phyloP scores from a whole-genome alignment of 2,797 vertebrate species.

The Pygocentrus nattereri region DNA sequence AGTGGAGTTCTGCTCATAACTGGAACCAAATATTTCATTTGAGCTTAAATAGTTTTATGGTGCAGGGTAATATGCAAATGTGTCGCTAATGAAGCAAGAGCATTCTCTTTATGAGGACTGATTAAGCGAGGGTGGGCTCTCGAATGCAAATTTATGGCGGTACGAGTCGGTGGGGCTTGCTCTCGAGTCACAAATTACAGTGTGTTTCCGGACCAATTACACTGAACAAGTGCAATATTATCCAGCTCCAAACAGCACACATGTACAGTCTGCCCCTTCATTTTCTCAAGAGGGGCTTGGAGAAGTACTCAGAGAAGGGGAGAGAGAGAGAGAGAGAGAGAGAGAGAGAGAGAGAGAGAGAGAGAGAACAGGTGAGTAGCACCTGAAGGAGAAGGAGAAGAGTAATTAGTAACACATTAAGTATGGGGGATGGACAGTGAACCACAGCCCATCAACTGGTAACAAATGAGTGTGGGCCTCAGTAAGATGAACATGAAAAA shows the following conservation, averaged over 20 bases:
- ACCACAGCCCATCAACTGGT: slow-evolving; percentile 58
- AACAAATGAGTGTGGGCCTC: slow-evolving; percentile 53
- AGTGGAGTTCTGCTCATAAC: slow-evolving; percentile 61
- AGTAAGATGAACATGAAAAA: slow-evolving; percentile 49
- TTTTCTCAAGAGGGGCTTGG: slow-evolving; percentile 76
- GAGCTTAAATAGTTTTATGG: slow-evolving; percentile 68
- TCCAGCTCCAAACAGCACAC: slow-evolving; percentile 83
- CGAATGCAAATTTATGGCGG: slow-evolving; percentile 78
- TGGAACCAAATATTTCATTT: slow-evolving; percentile 74
- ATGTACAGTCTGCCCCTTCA: slow-evolving; percentile 79
- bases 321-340: slow-evolving; percentile 22
- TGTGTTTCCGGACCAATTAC: slow-evolving; percentile 81
- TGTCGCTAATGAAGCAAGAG: slow-evolving; percentile 77
- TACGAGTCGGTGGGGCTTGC: slow-evolving; percentile 76
- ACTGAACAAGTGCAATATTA: slow-evolving; percentile 79
- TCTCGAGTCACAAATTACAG: slow-evolving; percentile 82
- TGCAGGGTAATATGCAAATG: slow-evolving; percentile 76
- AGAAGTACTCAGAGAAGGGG: slow-evolving; percentile 54
- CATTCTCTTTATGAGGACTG: slow-evolving; percentile 81
- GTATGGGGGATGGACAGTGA: slow-evolving; percentile 56
- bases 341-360: slow-evolving; percentile 25
- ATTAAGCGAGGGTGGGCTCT: slow-evolving; percentile 77
- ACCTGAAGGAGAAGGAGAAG: slow-evolving; percentile 57
- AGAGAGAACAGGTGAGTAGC: slow-evolving; percentile 15
- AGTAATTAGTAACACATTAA: slow-evolving; percentile 70